Conservation (phyloP, 2,113 vertebrate species). For the Cyphomyrus plagiostoma region DNA sequence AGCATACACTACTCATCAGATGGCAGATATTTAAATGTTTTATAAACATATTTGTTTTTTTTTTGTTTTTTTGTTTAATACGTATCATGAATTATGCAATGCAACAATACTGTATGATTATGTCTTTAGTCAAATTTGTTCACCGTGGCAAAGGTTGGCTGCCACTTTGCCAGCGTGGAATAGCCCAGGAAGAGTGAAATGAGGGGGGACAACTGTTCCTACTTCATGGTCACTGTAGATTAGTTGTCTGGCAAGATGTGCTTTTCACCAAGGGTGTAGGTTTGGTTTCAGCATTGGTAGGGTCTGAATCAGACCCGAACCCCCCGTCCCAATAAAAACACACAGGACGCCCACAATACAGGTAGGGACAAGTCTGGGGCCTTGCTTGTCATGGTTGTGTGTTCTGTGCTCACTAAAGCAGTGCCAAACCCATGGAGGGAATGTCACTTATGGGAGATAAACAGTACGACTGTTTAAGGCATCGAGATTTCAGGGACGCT, state of each 20-base stretch:
- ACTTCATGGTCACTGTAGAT: neutral
- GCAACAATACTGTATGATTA: neutral
- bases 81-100: neutral
- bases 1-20: conserved; percentile 9
- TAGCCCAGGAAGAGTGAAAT: neutral
- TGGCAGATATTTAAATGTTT: neutral
- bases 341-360: neutral
- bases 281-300: neutral
- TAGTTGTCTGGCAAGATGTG: neutral
- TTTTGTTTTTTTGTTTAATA: neutral
- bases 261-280: neutral
- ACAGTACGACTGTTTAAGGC: conserved; percentile 28
- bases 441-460: neutral
- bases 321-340: neutral
- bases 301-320: neutral
- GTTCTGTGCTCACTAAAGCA: neutral
- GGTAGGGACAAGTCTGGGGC: neutral
- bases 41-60: conserved; percentile 4
- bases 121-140: neutral
- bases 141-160: neutral
- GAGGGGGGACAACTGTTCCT: neutral
- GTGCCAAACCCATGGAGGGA: neutral
- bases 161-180: neutral
- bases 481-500: conserved; percentile 19
- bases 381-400: neutral